phyloP scores from a whole-genome alignment of 2,888 invertebrate genomes.

The Thera obeliscata region DNA sequence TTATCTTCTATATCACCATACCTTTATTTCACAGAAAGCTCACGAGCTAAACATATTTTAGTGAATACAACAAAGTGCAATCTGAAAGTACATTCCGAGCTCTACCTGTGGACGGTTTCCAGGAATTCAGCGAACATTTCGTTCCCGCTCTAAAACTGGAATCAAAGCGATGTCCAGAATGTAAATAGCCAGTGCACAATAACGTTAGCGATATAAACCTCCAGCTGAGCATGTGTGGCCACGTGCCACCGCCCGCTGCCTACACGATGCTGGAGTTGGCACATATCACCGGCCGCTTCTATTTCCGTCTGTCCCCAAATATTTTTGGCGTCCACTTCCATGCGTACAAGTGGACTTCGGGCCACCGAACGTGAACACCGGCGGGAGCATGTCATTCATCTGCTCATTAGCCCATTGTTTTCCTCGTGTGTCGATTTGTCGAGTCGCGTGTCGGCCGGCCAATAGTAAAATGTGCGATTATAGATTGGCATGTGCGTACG shows the following conservation, averaged over 20 bases:
- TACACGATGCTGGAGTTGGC: constrained; percentile 73
- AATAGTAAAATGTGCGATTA: constrained; percentile 71
- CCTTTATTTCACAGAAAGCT: constrained; percentile 4
- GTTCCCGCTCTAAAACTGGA: constrained; percentile 36
- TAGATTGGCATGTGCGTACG: constrained; percentile 63
- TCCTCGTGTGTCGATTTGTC: constrained; percentile 76
- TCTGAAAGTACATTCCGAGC: constrained; percentile 6
- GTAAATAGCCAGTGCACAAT: constrained; percentile 42
- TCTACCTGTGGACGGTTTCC: constrained; percentile 19
- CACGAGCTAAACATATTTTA: background rate
- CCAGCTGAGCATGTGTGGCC: constrained; percentile 60
- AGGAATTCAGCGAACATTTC: constrained; percentile 30
- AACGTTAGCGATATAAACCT: constrained; percentile 47
- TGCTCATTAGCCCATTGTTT: constrained; percentile 79
- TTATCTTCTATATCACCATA: too few relatives aligned
- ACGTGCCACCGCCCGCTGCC: constrained; percentile 66
- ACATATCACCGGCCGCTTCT: constrained; percentile 70
- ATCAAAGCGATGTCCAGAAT: constrained; percentile 39
- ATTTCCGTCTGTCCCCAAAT: constrained; percentile 79
- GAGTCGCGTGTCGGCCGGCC: constrained; percentile 65
- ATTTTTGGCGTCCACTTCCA: constrained; percentile 78
- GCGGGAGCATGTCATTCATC: constrained; percentile 79
- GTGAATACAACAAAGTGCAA: background rate
- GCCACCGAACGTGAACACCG: constrained; percentile 54
- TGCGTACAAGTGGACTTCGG: constrained; percentile 70